phyloP scores from a whole-genome alignment of 2,888 invertebrate species.

The Alloscopus bannaensis region DNA sequence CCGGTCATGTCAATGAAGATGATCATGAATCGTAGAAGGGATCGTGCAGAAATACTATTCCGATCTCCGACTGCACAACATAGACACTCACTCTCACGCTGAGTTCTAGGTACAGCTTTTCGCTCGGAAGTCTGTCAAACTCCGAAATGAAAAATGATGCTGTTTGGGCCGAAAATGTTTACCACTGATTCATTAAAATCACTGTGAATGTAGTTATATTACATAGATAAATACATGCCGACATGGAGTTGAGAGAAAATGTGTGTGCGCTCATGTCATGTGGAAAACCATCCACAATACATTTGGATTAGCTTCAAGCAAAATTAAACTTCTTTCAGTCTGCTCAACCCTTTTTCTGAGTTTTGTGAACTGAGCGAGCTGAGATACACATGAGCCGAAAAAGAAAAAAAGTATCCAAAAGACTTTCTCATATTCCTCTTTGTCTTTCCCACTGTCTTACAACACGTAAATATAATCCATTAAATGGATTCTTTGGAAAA shows the following conservation, averaged over 20 bases:
- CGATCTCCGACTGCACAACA: neutral
- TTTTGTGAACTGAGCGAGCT: conserved; percentile 4
- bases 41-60: conserved; percentile 31
- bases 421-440: conserved; percentile 62
- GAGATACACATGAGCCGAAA: conserved; percentile 14
- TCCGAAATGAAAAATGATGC: conserved; percentile 61
- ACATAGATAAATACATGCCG: neutral
- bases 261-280: conserved; percentile 47
- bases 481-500: conserved; percentile 63
- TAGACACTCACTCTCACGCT: conserved; percentile 52
- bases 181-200: conserved; percentile 45
- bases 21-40: conserved; percentile 50
- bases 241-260: neutral
- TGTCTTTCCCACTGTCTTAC: conserved; percentile 53
- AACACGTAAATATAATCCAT: conserved; percentile 65
- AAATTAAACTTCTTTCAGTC: conserved; percentile 60
- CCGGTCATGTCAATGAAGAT: conserved; percentile 66
- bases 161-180: conserved; percentile 46
- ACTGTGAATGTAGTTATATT: conserved; percentile 19
- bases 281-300: conserved; percentile 59
- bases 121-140: conserved; percentile 54
- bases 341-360: conserved; percentile 58
- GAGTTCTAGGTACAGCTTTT: conserved; percentile 29
- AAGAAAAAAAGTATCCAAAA: conserved; percentile 31
- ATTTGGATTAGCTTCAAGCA: conserved; percentile 60